Evolutionary conservation across 2,113 vertebrate genomes (phyloP).

Genomic region (Amphilophus citrinellus): DNA sequence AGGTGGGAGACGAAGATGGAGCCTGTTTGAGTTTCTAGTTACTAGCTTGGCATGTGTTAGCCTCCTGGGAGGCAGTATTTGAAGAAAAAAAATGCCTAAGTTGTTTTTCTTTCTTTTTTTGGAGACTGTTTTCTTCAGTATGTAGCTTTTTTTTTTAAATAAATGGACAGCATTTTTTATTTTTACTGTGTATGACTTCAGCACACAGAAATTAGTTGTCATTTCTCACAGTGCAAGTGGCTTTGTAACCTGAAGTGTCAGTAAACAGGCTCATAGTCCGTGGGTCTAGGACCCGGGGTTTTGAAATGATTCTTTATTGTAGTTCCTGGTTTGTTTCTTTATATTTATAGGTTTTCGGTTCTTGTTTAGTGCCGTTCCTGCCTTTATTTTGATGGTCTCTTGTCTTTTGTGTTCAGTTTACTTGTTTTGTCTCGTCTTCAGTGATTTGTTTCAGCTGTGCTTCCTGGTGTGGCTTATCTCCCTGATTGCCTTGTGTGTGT

Average conservation of each 20-base stretch:
- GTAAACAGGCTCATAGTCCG: background rate
- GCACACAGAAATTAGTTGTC: slow-evolving; percentile 3
- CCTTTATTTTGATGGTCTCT: too few species aligned
- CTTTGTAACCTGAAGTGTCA: slow-evolving; percentile 19
- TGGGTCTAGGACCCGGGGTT: too few species aligned
- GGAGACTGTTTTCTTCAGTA: background rate
- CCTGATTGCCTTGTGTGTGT: too few species aligned
- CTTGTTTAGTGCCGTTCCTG: too few species aligned
- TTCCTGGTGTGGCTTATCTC: too few species aligned
- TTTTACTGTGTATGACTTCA: background rate
- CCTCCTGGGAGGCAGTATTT: slow-evolving; percentile 39
- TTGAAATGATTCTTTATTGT: too few species aligned
- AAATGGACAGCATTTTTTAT: background rate
- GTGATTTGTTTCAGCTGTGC: too few species aligned
- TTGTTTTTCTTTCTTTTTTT: slow-evolving; percentile 7
- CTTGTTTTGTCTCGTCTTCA: too few species aligned
- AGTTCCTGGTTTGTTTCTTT: too few species aligned
- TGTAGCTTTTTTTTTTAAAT: background rate
- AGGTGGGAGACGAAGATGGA: slow-evolving; percentile 29
- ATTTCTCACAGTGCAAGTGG: slow-evolving; percentile 9
- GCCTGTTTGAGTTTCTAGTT: slow-evolving; percentile 39
- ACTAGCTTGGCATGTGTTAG: slow-evolving; percentile 33
- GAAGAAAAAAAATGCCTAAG: slow-evolving; percentile 35
- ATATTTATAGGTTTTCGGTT: too few species aligned
- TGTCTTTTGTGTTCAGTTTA: too few species aligned